Conservation (phyloP, 2,113 vertebrate species). For the Ifrita kowaldi region DNA sequence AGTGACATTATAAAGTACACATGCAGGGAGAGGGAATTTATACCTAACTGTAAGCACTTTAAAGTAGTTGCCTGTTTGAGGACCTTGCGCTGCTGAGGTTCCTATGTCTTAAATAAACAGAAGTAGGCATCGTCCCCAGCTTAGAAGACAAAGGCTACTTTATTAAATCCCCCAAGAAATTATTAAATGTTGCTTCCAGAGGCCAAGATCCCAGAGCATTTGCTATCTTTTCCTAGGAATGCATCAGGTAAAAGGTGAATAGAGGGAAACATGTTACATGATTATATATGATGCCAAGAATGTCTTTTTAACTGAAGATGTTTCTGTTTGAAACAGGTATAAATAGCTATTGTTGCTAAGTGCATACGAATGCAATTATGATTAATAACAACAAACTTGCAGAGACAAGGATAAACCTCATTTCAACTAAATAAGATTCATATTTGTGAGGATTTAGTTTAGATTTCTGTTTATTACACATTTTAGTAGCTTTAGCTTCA, state of each 20-base stretch:
- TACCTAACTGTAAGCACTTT: neutral
- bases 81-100: neutral
- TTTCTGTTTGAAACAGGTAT: neutral
- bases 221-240: neutral
- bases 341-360: neutral
- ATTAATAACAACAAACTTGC: neutral
- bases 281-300: neutral
- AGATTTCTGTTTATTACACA: neutral
- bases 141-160: neutral
- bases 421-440: neutral
- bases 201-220: neutral
- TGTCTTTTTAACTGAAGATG: neutral
- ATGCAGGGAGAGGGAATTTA: neutral
- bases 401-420: neutral
- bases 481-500: neutral
- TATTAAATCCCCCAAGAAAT: neutral
- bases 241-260: neutral
- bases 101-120: neutral
- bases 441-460: slow-evolving; percentile 16
- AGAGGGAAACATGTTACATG: neutral
- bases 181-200: neutral
- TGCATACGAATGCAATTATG: neutral
- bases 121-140: neutral
- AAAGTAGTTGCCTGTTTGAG: neutral
- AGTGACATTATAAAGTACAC: neutral